phyloP scores from a whole-genome alignment of 2,797 vertebrate species.

The Dendrocincla fuliginosa region DNA sequence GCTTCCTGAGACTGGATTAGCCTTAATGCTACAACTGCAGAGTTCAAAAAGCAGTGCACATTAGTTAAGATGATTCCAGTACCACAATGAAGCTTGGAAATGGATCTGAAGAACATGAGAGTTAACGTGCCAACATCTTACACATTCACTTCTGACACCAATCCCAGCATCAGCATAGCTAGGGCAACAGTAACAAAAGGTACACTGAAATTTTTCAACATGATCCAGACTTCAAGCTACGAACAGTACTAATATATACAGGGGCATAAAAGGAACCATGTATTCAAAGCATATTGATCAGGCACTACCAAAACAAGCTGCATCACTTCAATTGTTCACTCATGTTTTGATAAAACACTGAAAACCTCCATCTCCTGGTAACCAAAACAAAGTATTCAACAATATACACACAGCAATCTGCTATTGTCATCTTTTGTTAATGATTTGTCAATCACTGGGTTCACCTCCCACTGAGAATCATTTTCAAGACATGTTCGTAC shows the following conservation, averaged over 20 bases:
- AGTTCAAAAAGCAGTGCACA: neutral
- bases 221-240: neutral
- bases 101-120: neutral
- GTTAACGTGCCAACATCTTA: neutral
- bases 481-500: neutral
- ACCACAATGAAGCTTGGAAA: neutral
- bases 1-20: neutral
- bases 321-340: neutral
- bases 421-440: neutral
- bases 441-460: neutral
- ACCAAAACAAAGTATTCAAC: neutral
- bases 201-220: neutral
- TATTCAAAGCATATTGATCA: neutral
- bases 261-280: rapidly evolving
- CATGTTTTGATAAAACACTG: neutral
- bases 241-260: neutral
- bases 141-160: rapidly evolving
- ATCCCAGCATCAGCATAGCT: neutral
- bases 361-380: neutral
- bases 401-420: neutral
- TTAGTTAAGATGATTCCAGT: neutral
- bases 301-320: neutral
- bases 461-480: neutral
- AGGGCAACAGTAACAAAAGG: neutral
- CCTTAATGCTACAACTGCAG: neutral